Evolutionary conservation across 2,888 invertebrate genomes (phyloP).

Genomic region (Polyommatus iphigenia): DNA sequence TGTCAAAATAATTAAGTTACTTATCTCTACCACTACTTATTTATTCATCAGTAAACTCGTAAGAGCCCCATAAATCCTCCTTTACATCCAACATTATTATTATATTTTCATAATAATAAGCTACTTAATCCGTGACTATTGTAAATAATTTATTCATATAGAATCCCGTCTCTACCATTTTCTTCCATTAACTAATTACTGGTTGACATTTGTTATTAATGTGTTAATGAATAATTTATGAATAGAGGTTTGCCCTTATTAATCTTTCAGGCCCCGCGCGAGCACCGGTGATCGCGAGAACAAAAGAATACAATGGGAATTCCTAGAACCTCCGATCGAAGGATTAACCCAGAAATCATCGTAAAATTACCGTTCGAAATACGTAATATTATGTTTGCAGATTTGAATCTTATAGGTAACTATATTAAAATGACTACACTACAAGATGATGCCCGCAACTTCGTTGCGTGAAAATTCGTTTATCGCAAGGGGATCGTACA

Average conservation of each 20-base stretch:
- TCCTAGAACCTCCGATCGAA: too few species aligned
- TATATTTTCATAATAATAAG: constrained; percentile 19
- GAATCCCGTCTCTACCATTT: constrained; percentile 6
- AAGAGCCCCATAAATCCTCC: background rate
- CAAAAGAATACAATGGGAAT: too few species aligned
- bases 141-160: constrained; percentile 20
- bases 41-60: background rate
- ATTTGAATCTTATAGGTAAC: background rate
- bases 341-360: background rate
- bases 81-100: background rate
- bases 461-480: too few species aligned
- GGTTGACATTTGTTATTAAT: constrained; percentile 20
- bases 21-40: background rate
- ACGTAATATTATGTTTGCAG: background rate
- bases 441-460: too few species aligned
- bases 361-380: background rate
- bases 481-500: too few species aligned
- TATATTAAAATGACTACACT: background rate
- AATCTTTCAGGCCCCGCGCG: too few species aligned
- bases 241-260: background rate
- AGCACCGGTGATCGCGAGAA: too few species aligned
- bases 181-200: constrained; percentile 29
- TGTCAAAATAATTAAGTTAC: background rate
- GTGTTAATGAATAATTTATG: constrained; percentile 4
- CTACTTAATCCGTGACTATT: constrained; percentile 15